These are phyloP conservation scores for Sciurus carolinensis DNA, from an alignment of 2,797 vertebrate genomes.

Conservation along the genomic window DNA sequence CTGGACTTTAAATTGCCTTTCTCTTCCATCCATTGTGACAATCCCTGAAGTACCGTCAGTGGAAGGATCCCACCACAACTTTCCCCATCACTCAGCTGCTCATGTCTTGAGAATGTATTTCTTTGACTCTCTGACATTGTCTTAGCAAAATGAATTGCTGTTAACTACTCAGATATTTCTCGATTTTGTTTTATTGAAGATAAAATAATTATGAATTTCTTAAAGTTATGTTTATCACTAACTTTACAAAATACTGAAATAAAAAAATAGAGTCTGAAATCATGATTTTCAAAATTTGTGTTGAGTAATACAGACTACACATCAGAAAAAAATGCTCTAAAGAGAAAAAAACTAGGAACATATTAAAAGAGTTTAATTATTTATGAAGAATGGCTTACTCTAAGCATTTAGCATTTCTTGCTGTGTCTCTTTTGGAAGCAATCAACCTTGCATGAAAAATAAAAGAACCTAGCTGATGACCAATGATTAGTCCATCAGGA, in stretches of 20 bases:
- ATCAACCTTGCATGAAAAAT: background rate
- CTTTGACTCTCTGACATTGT: background rate
- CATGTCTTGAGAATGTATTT: background rate
- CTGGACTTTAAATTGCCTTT: background rate
- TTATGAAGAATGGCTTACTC: background rate
- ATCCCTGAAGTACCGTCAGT: background rate
- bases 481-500: background rate
- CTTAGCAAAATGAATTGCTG: background rate
- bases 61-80: background rate
- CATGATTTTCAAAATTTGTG: background rate
- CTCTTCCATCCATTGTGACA: background rate
- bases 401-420: background rate
- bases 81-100: background rate
- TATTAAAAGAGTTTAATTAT: background rate
- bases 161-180: background rate
- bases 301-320: background rate
- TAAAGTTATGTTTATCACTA: background rate
- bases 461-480: background rate
- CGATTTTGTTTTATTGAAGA: constrained; percentile 51
- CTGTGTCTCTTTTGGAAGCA: constrained; percentile 18
- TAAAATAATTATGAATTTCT: constrained; percentile 11
- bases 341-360: background rate
- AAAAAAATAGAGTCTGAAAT: constrained; percentile 12
- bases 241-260: constrained; percentile 10
- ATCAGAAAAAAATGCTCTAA: background rate